A percentile compares a stretch with the other conserved stretches of the same genome.
These are phyloP conservation scores for Lethenteron reissneri DNA, from an alignment of 2,113 vertebrate species.

Conservation along the genomic window DNA sequence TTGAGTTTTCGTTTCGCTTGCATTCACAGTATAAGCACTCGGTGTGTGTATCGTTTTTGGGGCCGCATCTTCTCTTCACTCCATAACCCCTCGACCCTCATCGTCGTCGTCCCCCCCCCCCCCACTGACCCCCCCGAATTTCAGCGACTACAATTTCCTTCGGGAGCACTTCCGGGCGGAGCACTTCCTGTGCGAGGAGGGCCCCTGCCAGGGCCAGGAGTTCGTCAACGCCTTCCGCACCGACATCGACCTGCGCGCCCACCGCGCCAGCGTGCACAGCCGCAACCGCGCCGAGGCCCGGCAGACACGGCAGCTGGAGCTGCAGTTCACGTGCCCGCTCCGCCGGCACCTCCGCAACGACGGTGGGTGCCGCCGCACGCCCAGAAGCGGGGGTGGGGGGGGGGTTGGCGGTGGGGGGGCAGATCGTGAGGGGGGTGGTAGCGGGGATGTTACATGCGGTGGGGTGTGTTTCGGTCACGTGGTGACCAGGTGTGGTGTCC, in stretches of 20 bases:
- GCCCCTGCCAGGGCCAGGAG: constrained; percentile 59
- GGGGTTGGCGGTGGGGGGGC: no score
- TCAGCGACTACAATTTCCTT: constrained; percentile 65
- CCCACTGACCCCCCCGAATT: not conserved
- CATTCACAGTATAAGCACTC: not conserved
- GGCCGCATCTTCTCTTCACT: not conserved
- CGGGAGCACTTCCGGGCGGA: constrained; percentile 80
- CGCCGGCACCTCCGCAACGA: constrained; percentile 50
- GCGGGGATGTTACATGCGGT: no score
- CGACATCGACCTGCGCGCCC: constrained; percentile 89
- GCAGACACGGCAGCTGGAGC: constrained; percentile 87
- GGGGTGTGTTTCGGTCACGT: not conserved
- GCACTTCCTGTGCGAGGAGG: constrained; percentile 88
- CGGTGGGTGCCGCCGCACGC: constrained; percentile 21
- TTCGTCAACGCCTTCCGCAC: constrained; percentile 88
- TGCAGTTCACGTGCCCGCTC: constrained; percentile 54
- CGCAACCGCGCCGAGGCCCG: constrained; percentile 75
- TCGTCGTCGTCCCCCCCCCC: no score
- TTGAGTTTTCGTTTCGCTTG: not conserved
- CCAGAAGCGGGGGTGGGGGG: no score
- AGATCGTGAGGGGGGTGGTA: no score
- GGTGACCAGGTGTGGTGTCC: not conserved
- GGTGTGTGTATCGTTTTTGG: not conserved
- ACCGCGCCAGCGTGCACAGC: constrained; percentile 69
- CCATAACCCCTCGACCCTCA: no score